Percentiles rank a stretch among this genome's conserved stretches.
These are phyloP conservation scores for Boloria selene DNA, from an alignment of 2,888 invertebrate genomes.

Conservation along the genomic window DNA sequence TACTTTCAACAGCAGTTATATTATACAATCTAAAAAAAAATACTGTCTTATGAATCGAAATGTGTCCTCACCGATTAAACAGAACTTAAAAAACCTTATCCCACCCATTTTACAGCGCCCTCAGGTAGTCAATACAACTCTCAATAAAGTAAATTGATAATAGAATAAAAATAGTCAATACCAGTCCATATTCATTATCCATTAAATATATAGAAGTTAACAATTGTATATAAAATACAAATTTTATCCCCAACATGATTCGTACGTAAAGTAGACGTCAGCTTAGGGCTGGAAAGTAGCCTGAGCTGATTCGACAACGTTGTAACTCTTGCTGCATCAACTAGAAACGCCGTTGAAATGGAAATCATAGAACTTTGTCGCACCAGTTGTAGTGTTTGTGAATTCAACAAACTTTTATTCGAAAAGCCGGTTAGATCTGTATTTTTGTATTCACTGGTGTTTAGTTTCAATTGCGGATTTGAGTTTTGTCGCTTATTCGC, in stretches of 20 bases:
- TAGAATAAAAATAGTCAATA: too few species aligned
- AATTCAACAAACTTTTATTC: slow-evolving; percentile 45
- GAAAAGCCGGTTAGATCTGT: slow-evolving; percentile 28
- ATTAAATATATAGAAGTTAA: too few species aligned
- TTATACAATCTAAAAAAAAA: too few species aligned
- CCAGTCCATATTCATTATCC: too few species aligned
- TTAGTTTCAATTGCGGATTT: slow-evolving; percentile 29
- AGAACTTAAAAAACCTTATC: too few species aligned
- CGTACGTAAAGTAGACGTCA: slow-evolving; percentile 1
- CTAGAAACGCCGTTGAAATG: slow-evolving; percentile 42
- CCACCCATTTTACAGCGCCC: too few species aligned
- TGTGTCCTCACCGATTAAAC: too few species aligned
- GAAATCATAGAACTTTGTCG: slow-evolving; percentile 47
- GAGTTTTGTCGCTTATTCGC: neutral
- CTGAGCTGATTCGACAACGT: slow-evolving; percentile 40
- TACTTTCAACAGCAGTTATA: too few species aligned
- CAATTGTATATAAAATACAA: too few species aligned
- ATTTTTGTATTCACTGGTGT: slow-evolving; percentile 21
- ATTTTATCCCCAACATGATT: neutral
- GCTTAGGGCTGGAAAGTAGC: slow-evolving; percentile 28
- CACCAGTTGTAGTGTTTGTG: slow-evolving; percentile 43
- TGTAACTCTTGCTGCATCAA: slow-evolving; percentile 40
- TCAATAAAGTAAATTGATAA: too few species aligned
- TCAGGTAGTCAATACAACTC: too few species aligned
- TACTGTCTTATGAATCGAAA: too few species aligned